These are phyloP conservation scores for Pseudomyrmex dendroicus DNA, from an alignment of 1,140 invertebrate genomes.

Conservation along the genomic window DNA sequence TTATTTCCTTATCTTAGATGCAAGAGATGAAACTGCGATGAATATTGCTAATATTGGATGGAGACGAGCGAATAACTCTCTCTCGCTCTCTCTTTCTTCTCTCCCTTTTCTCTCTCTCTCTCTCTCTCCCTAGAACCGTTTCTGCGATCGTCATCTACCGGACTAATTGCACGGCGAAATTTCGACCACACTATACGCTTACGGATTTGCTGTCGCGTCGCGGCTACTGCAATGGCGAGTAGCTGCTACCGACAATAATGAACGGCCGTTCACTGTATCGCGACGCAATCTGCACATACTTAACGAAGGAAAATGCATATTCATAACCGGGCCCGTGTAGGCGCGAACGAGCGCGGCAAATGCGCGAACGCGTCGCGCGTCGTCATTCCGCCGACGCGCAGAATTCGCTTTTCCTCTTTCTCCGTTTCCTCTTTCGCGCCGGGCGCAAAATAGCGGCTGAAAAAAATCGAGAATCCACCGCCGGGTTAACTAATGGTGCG, in stretches of 20 bases:
- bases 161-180: slow-evolving; percentile 80
- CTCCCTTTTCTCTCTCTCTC: too few relatives aligned
- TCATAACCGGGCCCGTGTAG: slow-evolving; percentile 78
- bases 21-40: neutral
- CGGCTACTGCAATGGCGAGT: slow-evolving; percentile 71
- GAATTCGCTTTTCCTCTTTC: slow-evolving; percentile 71
- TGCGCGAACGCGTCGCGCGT: slow-evolving; percentile 68
- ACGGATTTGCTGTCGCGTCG: slow-evolving; percentile 76
- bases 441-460: slow-evolving; percentile 29
- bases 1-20: neutral
- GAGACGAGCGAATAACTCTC: neutral
- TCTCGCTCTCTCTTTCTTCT: too few relatives aligned
- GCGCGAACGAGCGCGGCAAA: slow-evolving; percentile 71
- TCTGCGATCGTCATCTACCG: slow-evolving; percentile 78
- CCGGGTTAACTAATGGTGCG: slow-evolving; percentile 61
- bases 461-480: slow-evolving; percentile 58
- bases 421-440: slow-evolving; percentile 39
- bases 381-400: slow-evolving; percentile 66
- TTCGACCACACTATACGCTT: slow-evolving; percentile 69
- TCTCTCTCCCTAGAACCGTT: neutral
- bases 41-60: neutral
- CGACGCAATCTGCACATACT: slow-evolving; percentile 85
- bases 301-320: slow-evolving; percentile 85
- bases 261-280: slow-evolving; percentile 83
- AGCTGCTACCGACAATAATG: slow-evolving; percentile 84